Conservation (phyloP, 2,797 vertebrate species). For the Argentina silus region DNA sequence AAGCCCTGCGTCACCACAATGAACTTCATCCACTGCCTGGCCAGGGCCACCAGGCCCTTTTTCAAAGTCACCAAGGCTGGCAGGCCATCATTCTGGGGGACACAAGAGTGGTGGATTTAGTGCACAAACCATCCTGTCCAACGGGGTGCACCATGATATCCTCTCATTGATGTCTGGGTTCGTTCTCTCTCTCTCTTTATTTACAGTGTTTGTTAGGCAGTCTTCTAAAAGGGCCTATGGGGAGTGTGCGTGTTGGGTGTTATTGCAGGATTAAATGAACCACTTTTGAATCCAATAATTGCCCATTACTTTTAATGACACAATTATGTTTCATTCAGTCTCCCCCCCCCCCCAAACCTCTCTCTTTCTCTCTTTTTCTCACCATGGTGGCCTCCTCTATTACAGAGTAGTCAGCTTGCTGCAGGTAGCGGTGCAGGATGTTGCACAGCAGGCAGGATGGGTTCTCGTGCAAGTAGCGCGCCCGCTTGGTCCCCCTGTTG, state of each 20-base stretch:
- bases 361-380: conserved; percentile 46
- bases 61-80: conserved; percentile 96
- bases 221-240: too few relatives aligned
- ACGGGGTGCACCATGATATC: too few relatives aligned
- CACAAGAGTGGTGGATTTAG: not conserved
- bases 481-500: conserved; percentile 93
- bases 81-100: conserved; percentile 87
- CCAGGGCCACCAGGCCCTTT: conserved; percentile 95
- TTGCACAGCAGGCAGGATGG: conserved; percentile 97
- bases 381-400: conserved; percentile 99
- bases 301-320: too few relatives aligned
- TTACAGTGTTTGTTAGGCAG: too few relatives aligned
- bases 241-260: too few relatives aligned
- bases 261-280: too few relatives aligned
- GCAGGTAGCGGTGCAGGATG: conserved; percentile 95
- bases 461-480: conserved; percentile 95
- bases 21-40: conserved; percentile 99
- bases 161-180: too few relatives aligned
- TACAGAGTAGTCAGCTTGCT: conserved; percentile 93
- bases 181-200: too few relatives aligned
- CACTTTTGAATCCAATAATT: too few relatives aligned
- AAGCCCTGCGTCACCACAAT: conserved; percentile 99
- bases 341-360: too few relatives aligned
- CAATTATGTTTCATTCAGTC: too few relatives aligned
- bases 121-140: too few relatives aligned